phyloP scores from a whole-genome alignment of 2,113 vertebrate species.

The Microcebus griseorufus region DNA sequence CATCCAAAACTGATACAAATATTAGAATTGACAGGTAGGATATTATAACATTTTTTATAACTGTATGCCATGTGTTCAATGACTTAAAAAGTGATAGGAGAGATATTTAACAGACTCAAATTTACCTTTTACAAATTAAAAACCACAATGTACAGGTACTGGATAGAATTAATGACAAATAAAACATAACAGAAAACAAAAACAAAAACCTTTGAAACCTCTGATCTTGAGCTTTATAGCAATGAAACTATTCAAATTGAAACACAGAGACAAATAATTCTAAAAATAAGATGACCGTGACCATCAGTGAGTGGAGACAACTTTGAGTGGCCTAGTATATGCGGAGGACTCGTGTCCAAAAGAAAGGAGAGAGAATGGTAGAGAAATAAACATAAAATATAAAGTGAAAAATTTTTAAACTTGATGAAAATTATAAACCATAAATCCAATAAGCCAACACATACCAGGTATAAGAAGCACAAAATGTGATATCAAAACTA shows the following conservation, averaged over 20 bases:
- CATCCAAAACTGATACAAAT: not conserved
- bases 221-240: not conserved
- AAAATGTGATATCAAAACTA: not conserved
- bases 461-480: not conserved
- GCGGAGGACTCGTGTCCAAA: not conserved
- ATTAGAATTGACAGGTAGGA: not conserved
- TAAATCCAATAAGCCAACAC: not conserved
- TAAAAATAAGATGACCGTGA: not conserved
- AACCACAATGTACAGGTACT: not conserved
- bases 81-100: not conserved
- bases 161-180: not conserved
- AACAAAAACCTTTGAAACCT: too few relatives aligned
- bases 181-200: not conserved
- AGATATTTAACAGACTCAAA: not conserved
- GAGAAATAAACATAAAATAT: not conserved
- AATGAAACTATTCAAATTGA: not conserved
- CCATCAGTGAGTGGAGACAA: not conserved
- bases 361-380: not conserved
- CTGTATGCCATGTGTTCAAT: not conserved
- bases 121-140: not conserved
- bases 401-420: not conserved
- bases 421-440: not conserved
- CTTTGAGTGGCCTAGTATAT: not conserved
- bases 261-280: not conserved
- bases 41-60: not conserved